Conservation (phyloP, 2,888 invertebrate genomes). For the Drosophila maculinotata region DNA sequence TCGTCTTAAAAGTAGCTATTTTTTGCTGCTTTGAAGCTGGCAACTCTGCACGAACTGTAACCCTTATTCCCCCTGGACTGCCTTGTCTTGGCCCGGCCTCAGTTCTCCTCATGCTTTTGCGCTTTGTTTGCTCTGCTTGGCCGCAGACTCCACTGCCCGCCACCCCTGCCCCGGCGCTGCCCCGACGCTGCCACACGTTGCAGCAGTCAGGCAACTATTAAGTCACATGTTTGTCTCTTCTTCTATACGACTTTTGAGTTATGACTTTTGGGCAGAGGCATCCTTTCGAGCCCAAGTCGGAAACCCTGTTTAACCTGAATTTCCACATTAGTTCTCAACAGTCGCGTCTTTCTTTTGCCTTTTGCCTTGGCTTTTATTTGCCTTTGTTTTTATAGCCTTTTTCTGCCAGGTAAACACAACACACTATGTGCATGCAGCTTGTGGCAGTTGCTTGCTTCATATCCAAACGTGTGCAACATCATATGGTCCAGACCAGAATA, state of each 20-base stretch:
- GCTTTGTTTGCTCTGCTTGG: constrained; percentile 33
- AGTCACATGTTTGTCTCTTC: constrained; percentile 78
- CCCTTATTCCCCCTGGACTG: not conserved
- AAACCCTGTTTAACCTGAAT: constrained; percentile 81
- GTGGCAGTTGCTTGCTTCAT: constrained; percentile 33
- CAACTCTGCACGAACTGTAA: constrained; percentile 5
- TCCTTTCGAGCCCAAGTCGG: constrained; percentile 23
- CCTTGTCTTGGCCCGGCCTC: not conserved
- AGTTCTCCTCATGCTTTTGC: constrained; percentile 14
- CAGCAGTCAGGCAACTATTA: constrained; percentile 70
- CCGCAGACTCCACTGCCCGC: constrained; percentile 6
- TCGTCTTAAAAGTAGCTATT: not conserved
- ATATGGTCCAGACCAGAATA: constrained; percentile 38
- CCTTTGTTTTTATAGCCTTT: constrained; percentile 76
- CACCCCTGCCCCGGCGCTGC: not conserved
- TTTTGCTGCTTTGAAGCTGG: not conserved
- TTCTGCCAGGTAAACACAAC: constrained; percentile 76
- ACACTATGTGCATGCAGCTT: constrained; percentile 38
- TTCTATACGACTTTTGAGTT: constrained; percentile 71
- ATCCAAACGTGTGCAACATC: constrained; percentile 44
- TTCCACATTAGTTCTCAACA: constrained; percentile 69
- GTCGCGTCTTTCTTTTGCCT: constrained; percentile 35
- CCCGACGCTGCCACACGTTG: not conserved
- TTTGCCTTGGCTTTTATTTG: constrained; percentile 64
- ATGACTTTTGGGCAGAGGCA: constrained; percentile 57